Evolutionary conservation across 2,888 invertebrate species (phyloP).

Genomic region (Lasioglossum vierecki): DNA sequence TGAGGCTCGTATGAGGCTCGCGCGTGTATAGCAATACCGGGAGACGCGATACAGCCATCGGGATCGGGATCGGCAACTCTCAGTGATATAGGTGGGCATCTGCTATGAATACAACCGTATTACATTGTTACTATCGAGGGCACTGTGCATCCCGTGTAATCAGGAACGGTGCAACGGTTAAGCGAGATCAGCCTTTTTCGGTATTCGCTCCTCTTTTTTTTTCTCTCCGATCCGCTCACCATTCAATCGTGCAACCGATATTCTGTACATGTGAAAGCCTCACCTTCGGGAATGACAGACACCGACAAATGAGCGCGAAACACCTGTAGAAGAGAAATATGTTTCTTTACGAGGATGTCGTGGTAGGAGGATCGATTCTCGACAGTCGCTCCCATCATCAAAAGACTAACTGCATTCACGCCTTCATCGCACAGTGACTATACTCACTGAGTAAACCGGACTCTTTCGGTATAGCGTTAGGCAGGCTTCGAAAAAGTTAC

Average conservation of each 20-base stretch:
- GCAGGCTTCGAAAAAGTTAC: neutral
- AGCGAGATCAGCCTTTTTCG: slow-evolving; percentile 64
- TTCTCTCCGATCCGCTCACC: slow-evolving; percentile 4
- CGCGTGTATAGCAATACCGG: neutral
- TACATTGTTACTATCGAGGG: slow-evolving; percentile 57
- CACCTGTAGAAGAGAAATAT: slow-evolving; percentile 6
- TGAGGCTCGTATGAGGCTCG: neutral
- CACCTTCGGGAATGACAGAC: slow-evolving; percentile 47
- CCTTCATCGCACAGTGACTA: neutral
- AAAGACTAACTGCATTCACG: neutral
- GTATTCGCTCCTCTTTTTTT: slow-evolving; percentile 36
- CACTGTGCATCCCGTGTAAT: slow-evolving; percentile 53
- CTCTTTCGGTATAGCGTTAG: neutral
- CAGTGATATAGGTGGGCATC: slow-evolving; percentile 36
- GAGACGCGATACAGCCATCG: neutral
- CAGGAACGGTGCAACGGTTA: slow-evolving; percentile 63
- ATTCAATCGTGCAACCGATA: slow-evolving; percentile 19
- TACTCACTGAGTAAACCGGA: neutral
- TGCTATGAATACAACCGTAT: slow-evolving; percentile 60
- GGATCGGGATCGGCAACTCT: neutral
- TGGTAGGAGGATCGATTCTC: neutral
- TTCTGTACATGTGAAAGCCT: slow-evolving; percentile 22
- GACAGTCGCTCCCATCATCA: neutral
- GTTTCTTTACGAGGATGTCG: neutral
- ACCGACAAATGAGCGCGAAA: slow-evolving; percentile 15